Base-by-base conservation (phyloP, 2,797 vertebrate species). In the Alfaro cultratus region DNA sequence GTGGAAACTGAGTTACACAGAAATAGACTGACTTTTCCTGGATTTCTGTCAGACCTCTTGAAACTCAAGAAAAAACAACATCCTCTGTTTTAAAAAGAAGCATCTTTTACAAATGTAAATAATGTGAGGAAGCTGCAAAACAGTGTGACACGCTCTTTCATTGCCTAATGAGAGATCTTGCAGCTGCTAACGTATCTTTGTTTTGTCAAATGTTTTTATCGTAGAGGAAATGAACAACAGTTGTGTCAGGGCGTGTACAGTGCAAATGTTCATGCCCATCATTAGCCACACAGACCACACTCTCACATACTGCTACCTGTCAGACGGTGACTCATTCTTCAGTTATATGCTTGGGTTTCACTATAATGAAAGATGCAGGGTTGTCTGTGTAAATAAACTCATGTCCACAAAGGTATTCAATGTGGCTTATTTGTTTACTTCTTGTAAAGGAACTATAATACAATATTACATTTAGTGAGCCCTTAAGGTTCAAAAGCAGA, bases 21-120 rank as follows among this genome's bases (percentile, higher is more conserved):
- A 86, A 21, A 46, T 53, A 87, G 86, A 84, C 55, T 80, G 80
- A 57, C 82, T 83, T 92, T 88, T 86, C 86, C 86, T 83, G 85
- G 85, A 73, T 78, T 82, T 78, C 68, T 53, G 34, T 84, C 81
- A 83, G 73, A 75, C 55, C 75, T 77, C 60, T 83, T 70, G 74
- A 85, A 53, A 73, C 41, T 80, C 53, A 85, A 68, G 60, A 81
- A 84, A 81, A 86, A 82, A 80, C 86, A 79, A 82, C 57, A 76
- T 81, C 76, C 26, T 80, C 68, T 57, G 36, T 47, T 29, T 79
- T 21, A 57, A 82, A 12, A 1, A 47, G 73, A 49, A 51, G 31
- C 73, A 4, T 13, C 49, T 83, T 26, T 70, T 73, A 74, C 71
- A 77, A 76, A 49, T 71, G 60, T 12, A n/a, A 21, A 73, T 9